Evolutionary conservation across 2,888 invertebrate genomes (phyloP).

Genomic region (Odontomyia ornata): DNA sequence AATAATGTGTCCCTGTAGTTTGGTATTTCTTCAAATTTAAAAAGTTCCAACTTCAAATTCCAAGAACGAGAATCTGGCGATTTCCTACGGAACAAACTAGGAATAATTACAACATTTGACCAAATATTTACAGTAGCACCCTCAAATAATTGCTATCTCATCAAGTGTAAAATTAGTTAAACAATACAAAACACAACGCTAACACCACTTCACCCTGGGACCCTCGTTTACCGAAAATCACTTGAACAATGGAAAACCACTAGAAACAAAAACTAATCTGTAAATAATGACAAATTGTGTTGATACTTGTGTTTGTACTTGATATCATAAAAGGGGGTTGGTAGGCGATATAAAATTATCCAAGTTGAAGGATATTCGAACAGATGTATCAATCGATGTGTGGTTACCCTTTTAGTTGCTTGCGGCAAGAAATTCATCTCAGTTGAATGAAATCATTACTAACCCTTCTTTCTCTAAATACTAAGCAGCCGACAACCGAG

Average conservation of each 20-base stretch:
- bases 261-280: conserved; percentile 49
- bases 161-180: conserved; percentile 50
- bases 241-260: conserved; percentile 10
- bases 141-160: conserved; percentile 16
- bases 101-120: not conserved
- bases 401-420: conserved; percentile 37
- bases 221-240: not conserved
- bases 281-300: conserved; percentile 51
- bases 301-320: conserved; percentile 43
- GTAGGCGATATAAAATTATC: not conserved
- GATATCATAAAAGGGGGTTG: conserved; percentile 8
- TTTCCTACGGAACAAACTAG: no score
- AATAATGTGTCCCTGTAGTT: no score
- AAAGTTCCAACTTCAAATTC: no score
- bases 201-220: not conserved
- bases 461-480: conserved; percentile 22
- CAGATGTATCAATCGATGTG: conserved; percentile 41
- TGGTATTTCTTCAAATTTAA: no score
- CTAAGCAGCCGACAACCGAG: not conserved
- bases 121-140: conserved; percentile 27
- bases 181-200: conserved; percentile 35
- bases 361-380: conserved; percentile 16
- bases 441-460: conserved; percentile 15
- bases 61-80: no score
- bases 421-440: conserved; percentile 32